A percentile compares a stretch with the other conserved stretches of the same genome.
phyloP scores from a whole-genome alignment of 2,888 invertebrate species.

The Zeuzera pyrina region DNA sequence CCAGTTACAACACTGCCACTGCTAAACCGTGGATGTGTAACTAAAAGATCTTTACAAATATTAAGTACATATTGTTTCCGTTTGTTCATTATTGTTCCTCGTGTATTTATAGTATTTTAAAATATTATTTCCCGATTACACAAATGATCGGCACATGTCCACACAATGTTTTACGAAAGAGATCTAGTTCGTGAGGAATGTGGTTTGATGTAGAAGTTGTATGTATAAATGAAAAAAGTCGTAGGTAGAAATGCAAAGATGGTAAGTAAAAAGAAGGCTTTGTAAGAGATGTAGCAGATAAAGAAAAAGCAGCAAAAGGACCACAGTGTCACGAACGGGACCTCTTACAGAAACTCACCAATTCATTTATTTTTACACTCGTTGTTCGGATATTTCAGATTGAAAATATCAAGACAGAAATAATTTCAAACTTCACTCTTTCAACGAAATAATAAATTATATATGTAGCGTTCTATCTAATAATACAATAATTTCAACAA shows the following conservation, averaged over 20 bases:
- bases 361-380: constrained; percentile 46
- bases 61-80: constrained; percentile 1
- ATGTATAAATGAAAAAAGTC: neutral
- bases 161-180: constrained; percentile 33
- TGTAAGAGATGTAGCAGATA: neutral
- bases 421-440: constrained; percentile 62
- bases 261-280: neutral
- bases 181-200: constrained; percentile 25
- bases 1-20: constrained; percentile 34
- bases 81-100: neutral
- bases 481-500: constrained; percentile 73
- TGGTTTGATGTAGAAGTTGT: constrained; percentile 14
- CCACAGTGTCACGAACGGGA: constrained; percentile 28
- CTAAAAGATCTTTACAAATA: no score
- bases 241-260: neutral
- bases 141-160: constrained; percentile 45
- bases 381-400: constrained; percentile 46
- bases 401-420: constrained; percentile 71
- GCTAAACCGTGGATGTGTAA: constrained; percentile 34
- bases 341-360: constrained; percentile 34
- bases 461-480: constrained; percentile 68
- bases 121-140: no score
- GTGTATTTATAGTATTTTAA: no score
- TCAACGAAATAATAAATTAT: constrained; percentile 70
- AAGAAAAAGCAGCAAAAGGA: constrained; percentile 13